Evolutionary conservation across 2,797 vertebrate genomes (phyloP).

Genomic region (Ara ararauna): DNA sequence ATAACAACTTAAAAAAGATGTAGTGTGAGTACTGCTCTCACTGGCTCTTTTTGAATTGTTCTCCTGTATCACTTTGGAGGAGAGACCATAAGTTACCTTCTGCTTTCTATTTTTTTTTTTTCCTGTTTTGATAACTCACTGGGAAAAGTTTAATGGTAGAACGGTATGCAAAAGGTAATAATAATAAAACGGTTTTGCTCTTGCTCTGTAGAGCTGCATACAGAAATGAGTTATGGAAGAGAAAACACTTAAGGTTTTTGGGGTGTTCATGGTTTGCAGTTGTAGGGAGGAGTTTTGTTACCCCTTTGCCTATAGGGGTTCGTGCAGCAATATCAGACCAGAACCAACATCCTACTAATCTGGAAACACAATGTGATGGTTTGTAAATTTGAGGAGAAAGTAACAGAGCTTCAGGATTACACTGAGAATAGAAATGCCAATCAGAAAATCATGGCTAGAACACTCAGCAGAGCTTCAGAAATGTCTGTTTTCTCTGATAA

Average conservation of each 20-base stretch:
- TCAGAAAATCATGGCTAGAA: not conserved
- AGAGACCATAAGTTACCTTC: not conserved
- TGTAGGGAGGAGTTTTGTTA: fast-evolving
- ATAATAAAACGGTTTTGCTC: not conserved
- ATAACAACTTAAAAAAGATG: not conserved
- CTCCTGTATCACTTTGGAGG: not conserved
- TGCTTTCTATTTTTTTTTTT: not conserved
- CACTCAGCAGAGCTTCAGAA: not conserved
- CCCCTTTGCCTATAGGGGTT: not conserved
- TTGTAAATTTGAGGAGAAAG: not conserved
- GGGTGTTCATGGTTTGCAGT: not conserved
- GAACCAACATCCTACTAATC: not conserved
- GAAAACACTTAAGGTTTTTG: not conserved
- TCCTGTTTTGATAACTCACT: not conserved
- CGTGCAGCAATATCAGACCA: not conserved
- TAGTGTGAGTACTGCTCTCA: not conserved
- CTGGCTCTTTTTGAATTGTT: not conserved
- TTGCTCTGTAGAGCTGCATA: not conserved
- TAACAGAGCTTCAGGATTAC: not conserved
- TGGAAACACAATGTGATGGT: not conserved
- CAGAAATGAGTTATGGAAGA: not conserved
- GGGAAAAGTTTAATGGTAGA: not conserved
- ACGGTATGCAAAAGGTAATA: not conserved
- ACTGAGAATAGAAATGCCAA: not conserved
- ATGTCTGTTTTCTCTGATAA: not conserved